phyloP scores from a whole-genome alignment of 2,888 invertebrate species.

The Ligdia adustata region DNA sequence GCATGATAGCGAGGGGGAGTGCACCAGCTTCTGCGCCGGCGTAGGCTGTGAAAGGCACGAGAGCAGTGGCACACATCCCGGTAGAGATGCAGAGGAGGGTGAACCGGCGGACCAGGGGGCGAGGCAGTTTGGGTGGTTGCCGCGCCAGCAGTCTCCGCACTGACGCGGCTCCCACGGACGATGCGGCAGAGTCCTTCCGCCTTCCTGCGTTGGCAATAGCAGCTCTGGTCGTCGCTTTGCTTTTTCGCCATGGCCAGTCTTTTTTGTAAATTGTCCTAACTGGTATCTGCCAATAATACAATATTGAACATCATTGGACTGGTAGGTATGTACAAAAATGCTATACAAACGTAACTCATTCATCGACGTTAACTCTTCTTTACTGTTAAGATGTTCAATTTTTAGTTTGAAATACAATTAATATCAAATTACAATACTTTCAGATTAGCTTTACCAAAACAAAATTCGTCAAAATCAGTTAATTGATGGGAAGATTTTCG shows the following conservation, averaged over 20 bases:
- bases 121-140: constrained; percentile 76
- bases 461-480: too few relatives aligned
- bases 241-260: constrained; percentile 78
- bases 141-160: constrained; percentile 88
- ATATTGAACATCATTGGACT: too few relatives aligned
- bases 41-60: constrained; percentile 83
- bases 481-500: too few relatives aligned
- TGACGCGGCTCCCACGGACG: constrained; percentile 90
- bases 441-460: too few relatives aligned
- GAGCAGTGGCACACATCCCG: constrained; percentile 86
- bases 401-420: too few relatives aligned
- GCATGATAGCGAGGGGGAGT: constrained; percentile 85
- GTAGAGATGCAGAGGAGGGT: constrained; percentile 84
- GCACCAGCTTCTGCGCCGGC: constrained; percentile 84
- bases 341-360: too few relatives aligned
- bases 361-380: too few relatives aligned
- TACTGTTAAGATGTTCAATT: too few relatives aligned
- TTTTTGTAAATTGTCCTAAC: constrained; percentile 73
- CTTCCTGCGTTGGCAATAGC: constrained; percentile 54
- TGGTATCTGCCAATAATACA: constrained; percentile 69
- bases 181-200: constrained; percentile 87
- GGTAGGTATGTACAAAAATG: too few relatives aligned
- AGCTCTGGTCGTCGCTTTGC: constrained; percentile 53
- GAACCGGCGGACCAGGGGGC: constrained; percentile 75
- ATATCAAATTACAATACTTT: too few relatives aligned